Evolutionary conservation across 2,888 invertebrate species (phyloP).

Genomic region (Thymelicus lineola): DNA sequence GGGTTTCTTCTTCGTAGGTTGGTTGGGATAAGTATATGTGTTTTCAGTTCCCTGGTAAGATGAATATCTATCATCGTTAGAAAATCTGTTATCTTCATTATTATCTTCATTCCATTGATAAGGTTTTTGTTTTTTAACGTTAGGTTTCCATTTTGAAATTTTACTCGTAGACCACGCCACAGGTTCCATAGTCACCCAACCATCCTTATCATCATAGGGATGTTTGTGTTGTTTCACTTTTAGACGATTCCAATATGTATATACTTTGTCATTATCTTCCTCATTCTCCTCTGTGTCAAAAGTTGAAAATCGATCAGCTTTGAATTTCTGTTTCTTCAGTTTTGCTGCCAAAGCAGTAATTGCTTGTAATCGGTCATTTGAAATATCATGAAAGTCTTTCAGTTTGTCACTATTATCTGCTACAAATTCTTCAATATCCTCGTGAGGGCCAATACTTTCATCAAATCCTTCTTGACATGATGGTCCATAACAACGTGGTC

Average conservation of each 20-base stretch:
- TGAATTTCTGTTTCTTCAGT: slow-evolving; percentile 76
- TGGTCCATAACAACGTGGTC: slow-evolving; percentile 76
- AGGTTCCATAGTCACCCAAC: slow-evolving; percentile 91
- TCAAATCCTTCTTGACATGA: slow-evolving; percentile 73
- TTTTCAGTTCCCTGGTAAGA: slow-evolving; percentile 60
- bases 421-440: slow-evolving; percentile 85
- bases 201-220: slow-evolving; percentile 88
- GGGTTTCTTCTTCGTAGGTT: slow-evolving; percentile 63
- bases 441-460: slow-evolving; percentile 74
- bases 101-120: slow-evolving; percentile 72
- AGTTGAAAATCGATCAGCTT: slow-evolving; percentile 54
- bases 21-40: slow-evolving; percentile 57
- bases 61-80: slow-evolving; percentile 53
- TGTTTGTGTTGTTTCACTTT: slow-evolving; percentile 84
- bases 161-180: slow-evolving; percentile 93
- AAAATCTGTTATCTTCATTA: slow-evolving; percentile 53
- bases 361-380: slow-evolving; percentile 74
- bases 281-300: slow-evolving; percentile 52
- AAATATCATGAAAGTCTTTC: slow-evolving; percentile 72
- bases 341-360: slow-evolving; percentile 76
- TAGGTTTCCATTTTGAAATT: slow-evolving; percentile 92
- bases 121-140: slow-evolving; percentile 82
- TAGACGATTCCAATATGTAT: slow-evolving; percentile 80
- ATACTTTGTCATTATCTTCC: slow-evolving; percentile 64
- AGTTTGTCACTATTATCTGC: slow-evolving; percentile 84